Base-by-base conservation (phyloP, 1,140 invertebrate genomes). In the Penaeus chinensis region DNA sequence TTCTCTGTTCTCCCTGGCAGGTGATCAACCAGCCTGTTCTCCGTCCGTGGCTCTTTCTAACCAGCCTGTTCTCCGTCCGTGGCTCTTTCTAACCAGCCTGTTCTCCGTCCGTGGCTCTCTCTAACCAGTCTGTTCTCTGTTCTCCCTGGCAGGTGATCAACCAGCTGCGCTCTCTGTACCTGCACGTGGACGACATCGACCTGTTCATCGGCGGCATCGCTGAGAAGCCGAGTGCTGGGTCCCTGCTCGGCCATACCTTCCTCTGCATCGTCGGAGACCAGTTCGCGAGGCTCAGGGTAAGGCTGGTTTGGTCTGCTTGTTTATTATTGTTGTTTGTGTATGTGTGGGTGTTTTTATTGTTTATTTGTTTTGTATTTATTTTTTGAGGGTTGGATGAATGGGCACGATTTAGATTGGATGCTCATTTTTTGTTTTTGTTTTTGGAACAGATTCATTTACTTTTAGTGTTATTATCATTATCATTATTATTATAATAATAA, bases 201-300 rank as follows among this genome's bases (percentile, higher is more conserved):
- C 91, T 95, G 13, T 95, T 94, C 90, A 92, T 94, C n/a, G 94
- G 93, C 19, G 94, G 93, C 7, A 92, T 95, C 18, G 91, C 94
- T 5, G 95, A 95, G 91, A 91, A 89, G 32, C 91, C 93, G 13
- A 83, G 93, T 24, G 85, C 91, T 3, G 94, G 93, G 66, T 93
- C 93, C 18, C 89, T 94, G 54, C 89, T 95, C 0, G 95, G 95
- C 0, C 94, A 94, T 18, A 95, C 94, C 1, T 94, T 95, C 87
- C 92, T 93, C 22, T 95, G 94, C 89, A 92, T 95, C 13, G 92
- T 95, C 27, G 94, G 93, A 47, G 94, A 94, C 89, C 95, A 95
- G 90, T 94, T 94, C 91, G 93, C 93, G 19, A 91, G 94, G 42
- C 91, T 94, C 62, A 90, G 92, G 87, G 92, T 37, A 90, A 92